Conservation (phyloP, 2,888 invertebrate genomes). For the Caenorhabditis sp. region DNA sequence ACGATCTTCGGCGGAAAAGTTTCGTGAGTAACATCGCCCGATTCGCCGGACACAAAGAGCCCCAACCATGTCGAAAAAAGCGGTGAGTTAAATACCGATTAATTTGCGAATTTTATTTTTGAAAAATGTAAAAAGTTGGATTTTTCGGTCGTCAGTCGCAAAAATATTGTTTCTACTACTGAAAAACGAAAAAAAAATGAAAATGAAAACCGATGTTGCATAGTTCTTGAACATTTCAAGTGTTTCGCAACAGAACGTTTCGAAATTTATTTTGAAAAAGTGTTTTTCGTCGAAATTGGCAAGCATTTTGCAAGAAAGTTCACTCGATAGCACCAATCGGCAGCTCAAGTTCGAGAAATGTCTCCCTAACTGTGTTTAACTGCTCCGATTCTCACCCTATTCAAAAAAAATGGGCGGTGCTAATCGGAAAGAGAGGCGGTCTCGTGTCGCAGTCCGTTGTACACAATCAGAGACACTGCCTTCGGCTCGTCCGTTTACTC, state of each 20-base stretch:
- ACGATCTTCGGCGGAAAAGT: constrained; percentile 43
- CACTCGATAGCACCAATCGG: no score
- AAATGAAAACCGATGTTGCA: no score
- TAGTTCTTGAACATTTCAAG: no score
- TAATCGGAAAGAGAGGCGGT: constrained; percentile 10
- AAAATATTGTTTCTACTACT: no score
- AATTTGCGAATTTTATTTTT: background rate
- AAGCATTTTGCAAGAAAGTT: no score
- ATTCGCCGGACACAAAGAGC: constrained; percentile 39
- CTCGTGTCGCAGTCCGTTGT: background rate
- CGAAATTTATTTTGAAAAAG: no score
- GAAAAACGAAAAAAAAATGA: background rate
- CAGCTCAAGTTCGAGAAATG: constrained; percentile 2
- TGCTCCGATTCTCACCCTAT: constrained; percentile 9
- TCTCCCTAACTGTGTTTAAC: background rate
- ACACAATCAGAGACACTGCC: constrained; percentile 5
- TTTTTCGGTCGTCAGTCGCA: background rate
- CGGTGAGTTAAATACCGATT: constrained; percentile 62
- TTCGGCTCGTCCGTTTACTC: constrained; percentile 8
- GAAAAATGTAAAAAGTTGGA: background rate
- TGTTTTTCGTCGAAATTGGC: no score
- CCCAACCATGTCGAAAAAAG: constrained; percentile 69
- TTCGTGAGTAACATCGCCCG: constrained; percentile 23
- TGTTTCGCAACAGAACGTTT: no score
- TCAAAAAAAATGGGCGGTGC: constrained; percentile 16